These are phyloP conservation scores for Synanthedon tipuliformis DNA, from an alignment of 2,888 invertebrate genomes.

Conservation along the genomic window DNA sequence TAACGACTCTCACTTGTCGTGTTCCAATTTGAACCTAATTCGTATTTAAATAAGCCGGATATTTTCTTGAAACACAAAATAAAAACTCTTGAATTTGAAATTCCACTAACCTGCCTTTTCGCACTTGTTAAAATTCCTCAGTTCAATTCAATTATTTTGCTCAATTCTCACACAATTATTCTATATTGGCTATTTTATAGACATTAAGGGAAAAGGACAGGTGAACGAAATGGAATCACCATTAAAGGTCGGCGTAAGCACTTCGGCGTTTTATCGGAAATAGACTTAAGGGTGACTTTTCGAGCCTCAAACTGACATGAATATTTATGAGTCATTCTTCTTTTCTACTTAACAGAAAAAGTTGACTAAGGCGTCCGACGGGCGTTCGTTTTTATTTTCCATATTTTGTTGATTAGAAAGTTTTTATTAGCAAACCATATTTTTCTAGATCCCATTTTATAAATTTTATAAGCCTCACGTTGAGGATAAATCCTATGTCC, in stretches of 20 bases:
- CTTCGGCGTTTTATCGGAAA: constrained; percentile 53
- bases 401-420: too few relatives aligned
- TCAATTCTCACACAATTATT: too few relatives aligned
- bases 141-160: too few relatives aligned
- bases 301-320: constrained; percentile 55
- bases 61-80: constrained; percentile 6
- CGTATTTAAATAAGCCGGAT: constrained; percentile 15
- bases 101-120: too few relatives aligned
- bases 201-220: not conserved
- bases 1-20: constrained; percentile 15
- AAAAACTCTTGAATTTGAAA: too few relatives aligned
- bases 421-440: too few relatives aligned
- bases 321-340: constrained; percentile 59
- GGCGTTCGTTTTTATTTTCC: too few relatives aligned
- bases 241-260: constrained; percentile 35
- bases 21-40: constrained; percentile 22
- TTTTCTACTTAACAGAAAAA: constrained; percentile 33
- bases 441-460: too few relatives aligned
- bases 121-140: too few relatives aligned
- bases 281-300: constrained; percentile 61
- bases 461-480: too few relatives aligned
- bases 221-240: constrained; percentile 35
- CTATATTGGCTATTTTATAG: not conserved
- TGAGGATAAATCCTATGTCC: too few relatives aligned
- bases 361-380: constrained; percentile 12